These are phyloP conservation scores for Gobius niger DNA, from an alignment of 2,113 vertebrate species.

Conservation along the genomic window DNA sequence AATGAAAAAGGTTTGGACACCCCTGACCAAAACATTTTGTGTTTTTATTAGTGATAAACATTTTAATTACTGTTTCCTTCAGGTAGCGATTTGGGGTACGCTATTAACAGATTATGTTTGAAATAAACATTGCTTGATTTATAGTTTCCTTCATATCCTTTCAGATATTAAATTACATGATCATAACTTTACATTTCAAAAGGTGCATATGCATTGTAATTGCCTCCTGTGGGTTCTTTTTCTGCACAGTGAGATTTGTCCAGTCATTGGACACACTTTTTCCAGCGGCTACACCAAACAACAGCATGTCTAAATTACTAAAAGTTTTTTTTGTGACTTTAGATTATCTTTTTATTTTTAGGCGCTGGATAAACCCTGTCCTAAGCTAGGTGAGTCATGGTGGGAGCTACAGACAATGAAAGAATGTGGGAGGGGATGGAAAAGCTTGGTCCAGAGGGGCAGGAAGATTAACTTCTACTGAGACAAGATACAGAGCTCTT, in stretches of 20 bases:
- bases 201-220: not conserved
- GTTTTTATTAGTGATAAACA: no score
- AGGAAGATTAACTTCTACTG: conserved; percentile 32
- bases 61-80: not conserved
- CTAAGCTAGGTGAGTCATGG: conserved; percentile 70
- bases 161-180: not conserved
- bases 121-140: not conserved
- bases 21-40: no score
- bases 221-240: not conserved
- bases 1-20: no score
- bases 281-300: conserved; percentile 52
- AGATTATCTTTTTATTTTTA: conserved; percentile 74
- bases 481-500: conserved; percentile 28
- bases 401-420: conserved; percentile 56
- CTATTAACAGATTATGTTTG: not conserved
- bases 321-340: conserved; percentile 58
- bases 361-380: conserved; percentile 62
- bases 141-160: not conserved
- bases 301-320: conserved; percentile 52
- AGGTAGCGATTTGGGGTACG: not conserved
- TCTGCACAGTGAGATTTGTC: not conserved
- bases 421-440: conserved; percentile 59
- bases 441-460: conserved; percentile 26
- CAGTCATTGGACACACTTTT: conserved; percentile 4
- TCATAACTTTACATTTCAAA: not conserved